Percentiles rank a stretch among this genome's conserved stretches.
phyloP scores from a whole-genome alignment of 2,113 vertebrate species.

The Ciconia stormi region DNA sequence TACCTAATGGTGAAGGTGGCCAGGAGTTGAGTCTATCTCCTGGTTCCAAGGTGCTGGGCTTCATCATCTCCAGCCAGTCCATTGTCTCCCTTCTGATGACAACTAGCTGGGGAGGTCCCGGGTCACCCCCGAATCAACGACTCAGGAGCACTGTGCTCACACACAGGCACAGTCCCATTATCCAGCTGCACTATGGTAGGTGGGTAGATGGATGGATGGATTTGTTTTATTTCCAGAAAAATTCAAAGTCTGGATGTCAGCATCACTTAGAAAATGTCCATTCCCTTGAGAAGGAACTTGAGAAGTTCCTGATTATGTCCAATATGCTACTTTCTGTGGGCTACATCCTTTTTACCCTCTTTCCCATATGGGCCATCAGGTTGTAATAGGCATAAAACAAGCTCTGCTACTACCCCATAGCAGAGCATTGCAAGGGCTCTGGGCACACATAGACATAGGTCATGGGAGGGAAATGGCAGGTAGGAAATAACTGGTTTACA shows the following conservation, averaged over 20 bases:
- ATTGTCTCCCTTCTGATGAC: not conserved
- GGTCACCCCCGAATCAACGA: not conserved
- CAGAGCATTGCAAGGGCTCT: not conserved
- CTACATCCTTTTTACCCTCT: not conserved
- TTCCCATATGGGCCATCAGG: not conserved
- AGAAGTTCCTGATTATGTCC: not conserved
- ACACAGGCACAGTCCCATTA: not conserved
- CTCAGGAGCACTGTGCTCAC: not conserved
- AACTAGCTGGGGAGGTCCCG: not conserved
- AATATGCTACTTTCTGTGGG: not conserved
- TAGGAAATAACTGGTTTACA: not conserved
- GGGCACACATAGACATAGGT: not conserved
- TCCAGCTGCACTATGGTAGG: not conserved
- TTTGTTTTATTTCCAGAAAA: not conserved
- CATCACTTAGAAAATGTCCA: not conserved
- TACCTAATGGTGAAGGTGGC: not conserved
- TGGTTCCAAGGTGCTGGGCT: not conserved
- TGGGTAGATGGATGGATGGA: not conserved
- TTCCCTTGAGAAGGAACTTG: not conserved
- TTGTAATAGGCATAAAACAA: not conserved
- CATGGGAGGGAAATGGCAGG: not conserved
- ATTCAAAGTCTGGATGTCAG: not conserved
- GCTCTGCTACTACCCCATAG: not conserved
- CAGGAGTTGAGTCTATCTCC: not conserved
- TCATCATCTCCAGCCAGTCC: not conserved